Conservation (phyloP, 2,797 vertebrate genomes). For the Neostethus bicornis region DNA sequence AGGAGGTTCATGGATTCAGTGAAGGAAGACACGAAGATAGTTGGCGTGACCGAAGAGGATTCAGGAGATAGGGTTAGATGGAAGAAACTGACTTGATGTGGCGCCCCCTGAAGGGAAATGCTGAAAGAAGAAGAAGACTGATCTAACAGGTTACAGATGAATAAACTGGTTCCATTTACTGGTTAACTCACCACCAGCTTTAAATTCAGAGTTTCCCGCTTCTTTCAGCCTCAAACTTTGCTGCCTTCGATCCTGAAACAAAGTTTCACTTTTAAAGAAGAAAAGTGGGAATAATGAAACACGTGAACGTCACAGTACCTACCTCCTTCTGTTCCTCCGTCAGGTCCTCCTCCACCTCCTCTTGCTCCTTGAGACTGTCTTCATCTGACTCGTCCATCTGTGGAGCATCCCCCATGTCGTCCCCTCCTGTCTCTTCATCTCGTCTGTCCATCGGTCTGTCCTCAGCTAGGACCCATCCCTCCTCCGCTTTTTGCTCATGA, state of each 20-base stretch:
- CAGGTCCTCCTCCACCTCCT: slow-evolving; percentile 89
- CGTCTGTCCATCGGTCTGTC: slow-evolving; percentile 7
- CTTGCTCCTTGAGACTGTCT: slow-evolving; percentile 84
- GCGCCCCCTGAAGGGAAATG: no score
- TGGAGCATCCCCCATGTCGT: slow-evolving; percentile 14
- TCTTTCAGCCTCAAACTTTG: slow-evolving; percentile 74
- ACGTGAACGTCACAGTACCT: slow-evolving; percentile 24
- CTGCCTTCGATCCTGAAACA: slow-evolving; percentile 67
- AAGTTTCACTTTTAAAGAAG: background rate
- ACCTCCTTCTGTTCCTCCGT: slow-evolving; percentile 93
- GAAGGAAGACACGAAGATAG: no score
- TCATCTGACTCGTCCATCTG: slow-evolving; percentile 83
- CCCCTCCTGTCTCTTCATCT: slow-evolving; percentile 13
- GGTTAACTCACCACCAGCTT: slow-evolving; percentile 70
- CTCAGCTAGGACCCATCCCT: no score
- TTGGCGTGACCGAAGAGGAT: no score
- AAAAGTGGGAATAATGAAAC: background rate
- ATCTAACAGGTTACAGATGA: background rate
- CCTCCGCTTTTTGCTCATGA: background rate
- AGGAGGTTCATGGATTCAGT: no score
- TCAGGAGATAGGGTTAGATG: no score
- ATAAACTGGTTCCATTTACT: background rate
- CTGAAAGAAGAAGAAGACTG: no score
- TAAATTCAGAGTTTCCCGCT: slow-evolving; percentile 72
- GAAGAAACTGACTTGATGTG: no score